Evolutionary conservation across 2,888 invertebrate genomes (phyloP), one percentile per base, ranked within the genome.

Genomic region (Caradrina kadenii): DNA sequence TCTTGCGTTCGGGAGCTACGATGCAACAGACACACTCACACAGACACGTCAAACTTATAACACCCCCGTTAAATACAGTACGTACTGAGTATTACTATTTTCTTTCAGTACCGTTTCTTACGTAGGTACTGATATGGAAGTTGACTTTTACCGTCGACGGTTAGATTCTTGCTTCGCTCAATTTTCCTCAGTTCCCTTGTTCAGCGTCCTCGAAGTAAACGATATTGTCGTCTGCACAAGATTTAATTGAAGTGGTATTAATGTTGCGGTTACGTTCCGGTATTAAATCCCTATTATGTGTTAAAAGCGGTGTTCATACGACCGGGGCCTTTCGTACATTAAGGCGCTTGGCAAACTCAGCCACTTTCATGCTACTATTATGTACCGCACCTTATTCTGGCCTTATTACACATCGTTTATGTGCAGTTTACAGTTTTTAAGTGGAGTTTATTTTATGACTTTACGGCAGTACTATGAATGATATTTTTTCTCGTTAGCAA

Each of bases 211-310:
- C 60, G 54, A 63, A 68, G 67, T 74, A 79, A 79, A 71, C 71
- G 68, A 74, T 67, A 75, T 75, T 76, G 73, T 81, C 69, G 63
- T 68, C 67, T 60, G 52, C 60, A 68, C 63, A 69, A 55, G 65
- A 69, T 73, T 67, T 79, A 83, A 80, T 80, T 71, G 69, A 79
- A 75, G 80, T 68, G 67, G 52, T 71, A 79, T 82, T 73, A 71
- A 74, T 65, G 68, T 73, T 56, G 83, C 74, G 85, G 70, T 69
- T 61, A 45, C 55, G 70, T 73, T 80, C 66, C 50, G 52, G 67
- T 76, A 82, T 73, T 78, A 76, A 78, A 78, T 78, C 60, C 66
- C 69, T 70, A 78, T 85, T 80, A 76, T 67, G 71, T 67, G 69
- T 72, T 72, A 77, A 81, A 80, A 70, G 70, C 80, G 61, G 62